Evolutionary conservation across 2,113 vertebrate genomes (phyloP).

Genomic region (Corvus moneduloides): DNA sequence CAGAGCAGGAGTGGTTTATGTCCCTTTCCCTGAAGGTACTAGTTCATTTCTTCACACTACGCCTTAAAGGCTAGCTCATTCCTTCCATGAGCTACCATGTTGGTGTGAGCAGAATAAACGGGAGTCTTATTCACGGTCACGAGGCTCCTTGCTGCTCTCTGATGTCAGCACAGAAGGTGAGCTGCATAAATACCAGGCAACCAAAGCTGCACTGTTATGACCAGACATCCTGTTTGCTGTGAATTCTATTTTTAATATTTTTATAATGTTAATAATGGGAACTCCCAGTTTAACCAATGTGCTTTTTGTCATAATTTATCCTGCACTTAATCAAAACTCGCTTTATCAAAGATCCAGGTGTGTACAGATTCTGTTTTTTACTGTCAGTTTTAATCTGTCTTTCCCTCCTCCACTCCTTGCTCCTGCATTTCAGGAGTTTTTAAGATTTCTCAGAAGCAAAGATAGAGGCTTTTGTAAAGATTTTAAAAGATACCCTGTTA

Average conservation of each 20-base stretch:
- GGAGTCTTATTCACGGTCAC: background rate
- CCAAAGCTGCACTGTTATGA: background rate
- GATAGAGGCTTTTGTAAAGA: background rate
- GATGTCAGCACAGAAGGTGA: constrained; percentile 23
- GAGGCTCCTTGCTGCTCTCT: background rate
- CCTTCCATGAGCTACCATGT: background rate
- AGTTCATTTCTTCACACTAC: background rate
- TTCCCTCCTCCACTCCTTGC: rapidly evolving
- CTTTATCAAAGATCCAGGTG: background rate
- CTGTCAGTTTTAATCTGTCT: background rate
- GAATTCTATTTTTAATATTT: constrained; percentile 30
- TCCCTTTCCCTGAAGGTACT: background rate
- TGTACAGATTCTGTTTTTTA: background rate
- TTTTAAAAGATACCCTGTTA: background rate
- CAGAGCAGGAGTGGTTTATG: rapidly evolving
- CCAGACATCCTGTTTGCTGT: constrained; percentile 38
- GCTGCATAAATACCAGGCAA: background rate
- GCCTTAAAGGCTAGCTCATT: background rate
- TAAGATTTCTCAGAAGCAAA: background rate
- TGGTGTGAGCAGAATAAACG: background rate
- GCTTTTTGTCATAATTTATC: background rate
- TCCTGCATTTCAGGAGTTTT: background rate
- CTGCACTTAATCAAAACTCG: background rate
- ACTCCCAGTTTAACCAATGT: background rate
- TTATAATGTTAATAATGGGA: background rate